These are phyloP conservation scores for Lasaia peninsularis DNA, from an alignment of 1,140 invertebrate species.

Conservation along the genomic window DNA sequence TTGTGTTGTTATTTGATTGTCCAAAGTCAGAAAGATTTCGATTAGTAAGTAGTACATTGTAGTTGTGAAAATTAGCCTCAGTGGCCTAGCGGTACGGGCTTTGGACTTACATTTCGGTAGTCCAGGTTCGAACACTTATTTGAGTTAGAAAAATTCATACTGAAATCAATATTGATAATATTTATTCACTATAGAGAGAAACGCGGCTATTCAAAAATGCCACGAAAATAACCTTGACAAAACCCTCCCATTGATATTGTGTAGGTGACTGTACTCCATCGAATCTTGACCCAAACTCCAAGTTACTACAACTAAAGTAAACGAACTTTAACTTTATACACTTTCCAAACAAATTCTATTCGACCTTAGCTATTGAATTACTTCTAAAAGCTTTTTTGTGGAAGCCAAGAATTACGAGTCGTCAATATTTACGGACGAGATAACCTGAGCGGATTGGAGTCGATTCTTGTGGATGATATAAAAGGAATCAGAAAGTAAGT, in stretches of 20 bases:
- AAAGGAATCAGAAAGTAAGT: slow-evolving; percentile 7
- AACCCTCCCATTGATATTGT: neutral
- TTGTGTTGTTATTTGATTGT: too few relatives aligned
- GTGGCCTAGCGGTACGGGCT: too few relatives aligned
- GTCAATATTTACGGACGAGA: slow-evolving; percentile 12
- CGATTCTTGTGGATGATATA: slow-evolving; percentile 1
- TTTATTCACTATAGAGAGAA: too few relatives aligned
- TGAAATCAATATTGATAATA: too few relatives aligned
- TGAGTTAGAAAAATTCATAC: too few relatives aligned
- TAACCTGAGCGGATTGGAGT: slow-evolving; percentile 6
- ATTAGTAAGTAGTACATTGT: too few relatives aligned
- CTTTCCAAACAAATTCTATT: slow-evolving; percentile 11
- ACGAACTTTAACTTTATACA: slow-evolving; percentile 4
- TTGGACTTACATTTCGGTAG: too few relatives aligned
- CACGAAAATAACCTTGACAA: neutral
- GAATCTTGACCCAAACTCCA: slow-evolving; percentile 18
- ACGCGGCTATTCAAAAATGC: too few relatives aligned
- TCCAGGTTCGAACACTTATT: too few relatives aligned
- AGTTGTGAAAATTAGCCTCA: too few relatives aligned
- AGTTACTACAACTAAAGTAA: slow-evolving; percentile 6
- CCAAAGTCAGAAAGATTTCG: too few relatives aligned
- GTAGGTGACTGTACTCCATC: slow-evolving; percentile 1
- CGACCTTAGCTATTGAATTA: slow-evolving; percentile 12
- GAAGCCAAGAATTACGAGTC: slow-evolving; percentile 5
- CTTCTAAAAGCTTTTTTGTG: slow-evolving; percentile 9